Percentiles rank a stretch among this genome's conserved stretches.
Evolutionary conservation across 2,113 vertebrate species (phyloP).

Genomic region (Acrocephalus kingi): DNA sequence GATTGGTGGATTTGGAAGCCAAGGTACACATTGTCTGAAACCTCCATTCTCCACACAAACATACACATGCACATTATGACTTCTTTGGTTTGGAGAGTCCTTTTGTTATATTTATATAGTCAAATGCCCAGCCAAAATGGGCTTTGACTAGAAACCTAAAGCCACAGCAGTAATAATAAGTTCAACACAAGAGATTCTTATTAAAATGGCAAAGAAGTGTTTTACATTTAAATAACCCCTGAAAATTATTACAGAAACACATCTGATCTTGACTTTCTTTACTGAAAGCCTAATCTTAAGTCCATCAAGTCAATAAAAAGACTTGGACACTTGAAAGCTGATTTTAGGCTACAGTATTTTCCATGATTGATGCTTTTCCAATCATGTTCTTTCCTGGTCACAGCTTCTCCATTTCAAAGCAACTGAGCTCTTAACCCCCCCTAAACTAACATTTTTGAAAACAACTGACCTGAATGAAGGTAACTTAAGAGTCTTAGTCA

Average conservation of each 20-base stretch:
- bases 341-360: background rate
- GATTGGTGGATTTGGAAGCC: background rate
- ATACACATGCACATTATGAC: background rate
- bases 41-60: fast-evolving
- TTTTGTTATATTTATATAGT: background rate
- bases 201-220: background rate
- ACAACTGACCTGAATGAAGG: background rate
- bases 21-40: background rate
- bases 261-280: background rate
- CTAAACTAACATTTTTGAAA: background rate
- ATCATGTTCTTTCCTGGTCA: background rate
- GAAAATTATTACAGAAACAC: background rate
- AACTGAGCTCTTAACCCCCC: background rate
- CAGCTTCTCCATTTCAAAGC: background rate
- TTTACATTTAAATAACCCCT: background rate
- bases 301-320: background rate
- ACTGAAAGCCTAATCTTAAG: background rate
- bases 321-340: background rate
- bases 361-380: background rate
- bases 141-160: background rate
- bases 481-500: background rate
- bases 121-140: background rate
- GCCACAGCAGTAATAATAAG: background rate
- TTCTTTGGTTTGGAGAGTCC: background rate
- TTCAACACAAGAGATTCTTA: background rate